These are phyloP conservation scores for Neotoma lepida DNA, from an alignment of 2,113 vertebrate species.

Conservation along the genomic window DNA sequence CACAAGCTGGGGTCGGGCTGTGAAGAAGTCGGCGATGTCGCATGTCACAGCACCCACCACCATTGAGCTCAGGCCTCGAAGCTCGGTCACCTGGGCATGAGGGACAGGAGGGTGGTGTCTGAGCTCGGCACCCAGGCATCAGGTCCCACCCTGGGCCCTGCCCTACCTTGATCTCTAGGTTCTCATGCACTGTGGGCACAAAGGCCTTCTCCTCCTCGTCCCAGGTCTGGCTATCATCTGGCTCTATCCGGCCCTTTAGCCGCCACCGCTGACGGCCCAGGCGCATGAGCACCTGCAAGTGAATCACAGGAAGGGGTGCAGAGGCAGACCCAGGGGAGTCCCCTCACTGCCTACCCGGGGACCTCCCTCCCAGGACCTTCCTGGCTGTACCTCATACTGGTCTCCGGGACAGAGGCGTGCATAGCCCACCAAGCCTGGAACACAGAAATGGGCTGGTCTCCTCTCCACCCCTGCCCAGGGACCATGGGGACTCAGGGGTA, in stretches of 20 bases:
- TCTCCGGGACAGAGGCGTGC: conserved; percentile 97
- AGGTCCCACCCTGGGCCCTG: neutral
- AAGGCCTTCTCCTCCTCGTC: conserved; percentile 95
- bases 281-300: conserved; percentile 90
- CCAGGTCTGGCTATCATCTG: conserved; percentile 94
- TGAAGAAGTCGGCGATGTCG: conserved; percentile 92
- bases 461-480: neutral
- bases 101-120: neutral
- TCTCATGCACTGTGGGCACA: conserved; percentile 92
- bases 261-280: conserved; percentile 95
- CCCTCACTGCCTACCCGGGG: neutral
- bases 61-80: conserved; percentile 92
- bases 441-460: conserved; percentile 59
- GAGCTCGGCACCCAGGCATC: accelerated
- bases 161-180: conserved; percentile 95
- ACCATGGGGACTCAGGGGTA: accelerated
- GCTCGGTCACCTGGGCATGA: conserved; percentile 91
- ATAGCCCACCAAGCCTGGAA: conserved; percentile 94
- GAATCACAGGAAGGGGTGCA: accelerated
- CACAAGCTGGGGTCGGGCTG: conserved; percentile 90
- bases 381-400: conserved; percentile 93
- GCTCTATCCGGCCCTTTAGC: conserved; percentile 93
- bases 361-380: neutral
- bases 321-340: neutral
- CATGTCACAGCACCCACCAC: conserved; percentile 93